Percentiles rank a stretch among this genome's conserved stretches.
phyloP scores from a whole-genome alignment of 1,140 invertebrate genomes.

The Phthorimaea operculella region DNA sequence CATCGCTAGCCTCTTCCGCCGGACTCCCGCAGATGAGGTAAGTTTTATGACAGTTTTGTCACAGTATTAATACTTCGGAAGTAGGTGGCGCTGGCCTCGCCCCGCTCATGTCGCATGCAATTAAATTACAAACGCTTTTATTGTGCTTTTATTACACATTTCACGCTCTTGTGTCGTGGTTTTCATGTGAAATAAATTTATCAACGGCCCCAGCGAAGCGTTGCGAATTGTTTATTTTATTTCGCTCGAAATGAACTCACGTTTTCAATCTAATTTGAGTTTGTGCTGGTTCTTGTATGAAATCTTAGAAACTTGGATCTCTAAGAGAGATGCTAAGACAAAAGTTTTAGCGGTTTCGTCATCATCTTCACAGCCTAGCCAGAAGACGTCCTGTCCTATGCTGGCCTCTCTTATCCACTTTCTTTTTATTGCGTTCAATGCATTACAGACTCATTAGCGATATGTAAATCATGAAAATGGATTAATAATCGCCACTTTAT shows the following conservation, averaged over 20 bases:
- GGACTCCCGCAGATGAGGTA: slow-evolving; percentile 14
- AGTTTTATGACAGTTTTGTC: slow-evolving; percentile 19
- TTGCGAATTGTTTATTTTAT: too few species aligned
- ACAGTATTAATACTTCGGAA: slow-evolving; percentile 12
- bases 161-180: neutral
- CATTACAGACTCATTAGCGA: neutral
- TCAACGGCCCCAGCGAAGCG: neutral
- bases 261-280: too few species aligned
- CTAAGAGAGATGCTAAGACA: too few species aligned
- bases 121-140: slow-evolving; percentile 14
- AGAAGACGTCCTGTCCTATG: too few species aligned
- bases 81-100: neutral
- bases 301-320: too few species aligned
- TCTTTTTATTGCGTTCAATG: neutral
- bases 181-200: neutral
- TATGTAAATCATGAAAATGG: neutral
- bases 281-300: too few species aligned
- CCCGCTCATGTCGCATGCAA: neutral
- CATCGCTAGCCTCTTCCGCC: neutral
- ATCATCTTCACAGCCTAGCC: too few species aligned
- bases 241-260: too few species aligned
- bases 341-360: too few species aligned
- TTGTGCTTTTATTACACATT: slow-evolving; percentile 14
- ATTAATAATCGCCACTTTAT: too few species aligned
- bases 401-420: too few species aligned